Conservation (phyloP, 2,888 invertebrate species). For the Stramonita haemastoma region DNA sequence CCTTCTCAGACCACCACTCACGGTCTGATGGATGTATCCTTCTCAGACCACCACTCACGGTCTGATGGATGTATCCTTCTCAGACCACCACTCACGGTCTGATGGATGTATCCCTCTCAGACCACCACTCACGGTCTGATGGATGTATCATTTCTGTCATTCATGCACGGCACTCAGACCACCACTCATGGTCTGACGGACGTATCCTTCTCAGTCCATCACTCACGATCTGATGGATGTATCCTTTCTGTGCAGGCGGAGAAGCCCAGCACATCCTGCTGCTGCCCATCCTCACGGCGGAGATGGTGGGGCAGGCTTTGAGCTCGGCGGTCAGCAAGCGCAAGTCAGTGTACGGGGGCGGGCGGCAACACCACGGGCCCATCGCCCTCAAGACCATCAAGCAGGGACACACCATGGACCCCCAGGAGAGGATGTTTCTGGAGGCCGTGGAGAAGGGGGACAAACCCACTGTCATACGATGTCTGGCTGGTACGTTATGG, state of each 20-base stretch:
- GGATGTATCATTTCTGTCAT: too few species aligned
- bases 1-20: too few species aligned
- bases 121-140: too few species aligned
- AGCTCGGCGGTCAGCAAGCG: conserved; percentile 31
- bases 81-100: too few species aligned
- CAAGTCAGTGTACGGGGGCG: not conserved
- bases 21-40: too few species aligned
- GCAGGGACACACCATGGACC: conserved; percentile 74
- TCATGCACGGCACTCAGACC: too few species aligned
- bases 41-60: too few species aligned
- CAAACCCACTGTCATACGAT: conserved; percentile 78
- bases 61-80: too few species aligned
- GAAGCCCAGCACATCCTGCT: conserved; percentile 30
- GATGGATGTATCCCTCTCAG: too few species aligned
- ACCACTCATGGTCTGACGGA: too few species aligned
- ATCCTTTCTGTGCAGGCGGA: not conserved
- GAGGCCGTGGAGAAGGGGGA: conserved; percentile 81
- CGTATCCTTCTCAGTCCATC: too few species aligned
- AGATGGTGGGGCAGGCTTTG: conserved; percentile 40
- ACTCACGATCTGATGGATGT: not conserved
- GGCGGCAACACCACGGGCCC: not conserved
- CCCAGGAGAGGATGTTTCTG: conserved; percentile 79
- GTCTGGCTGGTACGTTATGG: conserved; percentile 61
- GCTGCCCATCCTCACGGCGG: conserved; percentile 39
- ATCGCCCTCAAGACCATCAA: conserved; percentile 55